Base-by-base conservation (phyloP, 2,888 invertebrate genomes). In the Vanessa cardui region DNA sequence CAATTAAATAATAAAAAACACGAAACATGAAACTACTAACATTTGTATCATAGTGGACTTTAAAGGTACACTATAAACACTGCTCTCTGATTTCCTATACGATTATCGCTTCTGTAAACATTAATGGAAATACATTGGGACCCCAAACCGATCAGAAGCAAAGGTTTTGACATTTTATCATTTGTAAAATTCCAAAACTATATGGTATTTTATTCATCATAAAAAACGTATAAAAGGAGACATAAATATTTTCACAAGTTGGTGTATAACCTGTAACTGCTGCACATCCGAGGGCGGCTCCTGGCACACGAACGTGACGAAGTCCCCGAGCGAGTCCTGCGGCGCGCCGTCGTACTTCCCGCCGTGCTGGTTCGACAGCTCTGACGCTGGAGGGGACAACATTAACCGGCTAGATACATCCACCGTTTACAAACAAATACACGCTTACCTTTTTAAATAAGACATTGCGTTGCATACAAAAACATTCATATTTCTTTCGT, bases 221-320 rank as follows among this genome's bases (percentile, higher is more conserved):
- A 26, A 26, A n/a, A 26, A 26, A 5, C 26, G 26, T 26, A 26
- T 12, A 39, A 18, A 47, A 47, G 16, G 47, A 0, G 1, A 7
- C 6, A 7, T 7, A 18, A 47, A n/a, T 18, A 7, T 47, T 47
- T n/a, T 18, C n/a, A 0, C 16, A 47, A 16, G 5, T 12, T 39
- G 39, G 4, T 12, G 12, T 39, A 8, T 33, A 71, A 96, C 96
- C 95, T 96, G 96, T 82, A 96, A 92, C 82, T 95, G 94, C 87
- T 96, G 96, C 0, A 90, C 90, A 69, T 95, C 95, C 71, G 95
- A 95, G 77, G 97, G 96, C 44, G 97, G 96, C 88, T 99, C 99
- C 90, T 98, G 98, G 84, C 99, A 99, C 63, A 99, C 99, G 83
- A 99, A 97, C 56, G 98, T 98, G 74, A 99, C 99, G 88, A 99